Conservation (phyloP, 2,797 vertebrate species). For the Hipposideros larvatus region DNA sequence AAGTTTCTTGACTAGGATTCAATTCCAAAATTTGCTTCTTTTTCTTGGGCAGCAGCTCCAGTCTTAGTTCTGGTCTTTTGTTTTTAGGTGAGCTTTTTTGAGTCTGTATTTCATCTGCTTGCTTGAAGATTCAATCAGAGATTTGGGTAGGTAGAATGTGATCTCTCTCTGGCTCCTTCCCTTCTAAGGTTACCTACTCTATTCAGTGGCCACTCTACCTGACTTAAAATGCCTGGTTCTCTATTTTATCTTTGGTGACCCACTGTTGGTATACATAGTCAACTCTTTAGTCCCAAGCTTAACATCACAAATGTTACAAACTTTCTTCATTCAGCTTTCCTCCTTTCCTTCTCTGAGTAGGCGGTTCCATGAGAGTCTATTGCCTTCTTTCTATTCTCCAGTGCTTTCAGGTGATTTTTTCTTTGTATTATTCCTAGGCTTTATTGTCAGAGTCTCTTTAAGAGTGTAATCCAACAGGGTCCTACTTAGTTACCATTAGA, state of each 20-base stretch:
- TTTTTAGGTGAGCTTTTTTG: neutral
- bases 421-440: neutral
- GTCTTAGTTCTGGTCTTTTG: neutral
- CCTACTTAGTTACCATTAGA: neutral
- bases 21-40: neutral
- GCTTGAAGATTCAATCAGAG: neutral
- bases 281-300: neutral
- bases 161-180: neutral
- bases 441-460: neutral
- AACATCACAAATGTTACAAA: neutral
- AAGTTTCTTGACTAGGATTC: neutral
- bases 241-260: neutral
- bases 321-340: neutral
- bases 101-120: neutral
- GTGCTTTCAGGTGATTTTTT: neutral
- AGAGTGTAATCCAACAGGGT: neutral
- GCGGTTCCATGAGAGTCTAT: neutral
- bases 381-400: neutral
- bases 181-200: neutral
- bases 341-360: neutral
- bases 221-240: neutral
- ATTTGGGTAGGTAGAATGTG: neutral
- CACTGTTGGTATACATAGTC: neutral
- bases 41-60: neutral
- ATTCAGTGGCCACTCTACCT: neutral